Evolutionary conservation across 2,888 invertebrate species (phyloP).

Genomic region (Odiellus spinosus): DNA sequence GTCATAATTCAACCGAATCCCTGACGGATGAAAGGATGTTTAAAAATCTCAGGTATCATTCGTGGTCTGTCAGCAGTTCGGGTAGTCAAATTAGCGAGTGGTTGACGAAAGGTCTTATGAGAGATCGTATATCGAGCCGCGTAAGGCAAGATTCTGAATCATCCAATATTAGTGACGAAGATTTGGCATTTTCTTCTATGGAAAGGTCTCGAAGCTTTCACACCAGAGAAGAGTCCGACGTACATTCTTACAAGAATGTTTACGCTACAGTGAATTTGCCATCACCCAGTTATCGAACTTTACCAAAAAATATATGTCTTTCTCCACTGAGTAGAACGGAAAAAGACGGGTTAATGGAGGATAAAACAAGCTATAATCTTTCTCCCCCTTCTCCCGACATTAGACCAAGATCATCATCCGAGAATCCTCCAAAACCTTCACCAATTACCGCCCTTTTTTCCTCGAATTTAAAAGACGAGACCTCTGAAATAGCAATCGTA

Average conservation of each 20-base stretch:
- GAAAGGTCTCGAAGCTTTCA: neutral
- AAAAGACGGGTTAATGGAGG: neutral
- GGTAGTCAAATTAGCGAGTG: slow-evolving; percentile 11
- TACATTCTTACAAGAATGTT: too few species aligned
- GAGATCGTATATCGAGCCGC: too few species aligned
- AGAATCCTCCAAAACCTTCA: neutral
- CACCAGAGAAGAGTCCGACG: neutral
- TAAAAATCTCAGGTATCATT: slow-evolving; percentile 8
- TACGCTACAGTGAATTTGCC: too few species aligned
- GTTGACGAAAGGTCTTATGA: slow-evolving; percentile 1
- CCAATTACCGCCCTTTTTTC: slow-evolving; percentile 3
- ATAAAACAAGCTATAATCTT: too few species aligned
- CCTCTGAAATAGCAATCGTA: neutral
- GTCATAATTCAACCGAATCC: neutral
- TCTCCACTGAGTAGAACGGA: neutral
- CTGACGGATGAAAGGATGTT: slow-evolving; percentile 5
- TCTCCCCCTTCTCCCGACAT: neutral
- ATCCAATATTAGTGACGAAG: neutral
- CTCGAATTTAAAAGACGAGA: slow-evolving; percentile 2
- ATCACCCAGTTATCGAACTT: neutral
- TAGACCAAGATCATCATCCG: neutral
- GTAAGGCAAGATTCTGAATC: slow-evolving; percentile 2
- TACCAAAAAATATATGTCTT: neutral
- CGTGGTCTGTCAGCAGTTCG: slow-evolving; percentile 17
- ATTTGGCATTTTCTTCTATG: neutral